phyloP scores from a whole-genome alignment of 2,888 invertebrate genomes.

The Gymnosoma rotundatum region DNA sequence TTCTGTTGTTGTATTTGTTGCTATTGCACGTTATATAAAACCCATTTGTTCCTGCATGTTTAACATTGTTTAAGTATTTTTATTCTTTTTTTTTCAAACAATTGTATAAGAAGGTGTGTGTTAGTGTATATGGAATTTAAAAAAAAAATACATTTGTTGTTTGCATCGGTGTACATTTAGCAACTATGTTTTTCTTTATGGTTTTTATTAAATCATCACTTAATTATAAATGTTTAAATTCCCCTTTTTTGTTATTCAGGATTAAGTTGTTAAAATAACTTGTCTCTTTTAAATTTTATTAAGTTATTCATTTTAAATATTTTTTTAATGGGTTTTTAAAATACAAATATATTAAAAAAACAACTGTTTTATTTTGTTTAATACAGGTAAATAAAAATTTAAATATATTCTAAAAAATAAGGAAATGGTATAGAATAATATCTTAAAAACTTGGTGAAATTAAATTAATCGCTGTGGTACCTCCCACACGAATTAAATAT shows the following conservation, averaged over 20 bases:
- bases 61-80: conserved; percentile 1
- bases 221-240: too few species aligned
- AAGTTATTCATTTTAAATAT: neutral
- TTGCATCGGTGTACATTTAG: neutral
- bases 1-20: conserved; percentile 11
- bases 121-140: neutral
- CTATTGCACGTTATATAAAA: neutral
- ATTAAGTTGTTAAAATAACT: conserved; percentile 1
- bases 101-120: neutral
- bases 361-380: too few species aligned
- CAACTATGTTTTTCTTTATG: neutral
- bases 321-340: too few species aligned
- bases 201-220: neutral
- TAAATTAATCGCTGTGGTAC: too few species aligned
- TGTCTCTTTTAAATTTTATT: conserved; percentile 37
- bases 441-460: too few species aligned
- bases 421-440: too few species aligned
- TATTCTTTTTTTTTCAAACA: neutral
- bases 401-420: too few species aligned
- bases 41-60: conserved; percentile 24
- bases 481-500: too few species aligned
- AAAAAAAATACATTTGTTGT: neutral
- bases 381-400: too few species aligned
- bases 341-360: too few species aligned
- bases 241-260: neutral